A percentile compares a stretch with the other conserved stretches of the same genome.
Evolutionary conservation across 2,113 vertebrate genomes (phyloP).

Genomic region (Mohoua ochrocephala): DNA sequence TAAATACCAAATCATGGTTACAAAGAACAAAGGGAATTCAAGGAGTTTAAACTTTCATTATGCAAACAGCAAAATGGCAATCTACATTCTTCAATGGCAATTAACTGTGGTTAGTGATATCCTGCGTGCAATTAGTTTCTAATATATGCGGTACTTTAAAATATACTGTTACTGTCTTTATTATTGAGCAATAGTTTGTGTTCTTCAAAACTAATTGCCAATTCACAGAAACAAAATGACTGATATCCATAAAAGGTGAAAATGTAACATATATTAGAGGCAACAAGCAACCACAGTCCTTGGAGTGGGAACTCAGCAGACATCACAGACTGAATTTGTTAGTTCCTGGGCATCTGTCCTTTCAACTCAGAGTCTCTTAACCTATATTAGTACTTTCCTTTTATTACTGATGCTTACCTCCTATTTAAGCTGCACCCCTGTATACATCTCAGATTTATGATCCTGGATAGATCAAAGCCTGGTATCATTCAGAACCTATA

Average conservation of each 20-base stretch:
- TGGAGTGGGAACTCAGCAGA: not conserved
- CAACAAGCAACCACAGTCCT: not conserved
- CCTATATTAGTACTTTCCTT: not conserved
- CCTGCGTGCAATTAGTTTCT: constrained; percentile 32
- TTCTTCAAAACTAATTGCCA: not conserved
- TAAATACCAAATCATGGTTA: constrained; percentile 41
- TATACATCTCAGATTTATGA: not conserved
- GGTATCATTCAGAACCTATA: not conserved
- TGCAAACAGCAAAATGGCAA: constrained; percentile 22
- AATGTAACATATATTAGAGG: not conserved
- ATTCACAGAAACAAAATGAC: not conserved
- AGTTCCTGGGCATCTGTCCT: not conserved
- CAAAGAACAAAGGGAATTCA: constrained; percentile 6
- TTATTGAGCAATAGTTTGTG: constrained; percentile 27
- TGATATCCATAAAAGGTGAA: not conserved
- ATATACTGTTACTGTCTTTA: constrained; percentile 2
- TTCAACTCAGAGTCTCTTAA: not conserved
- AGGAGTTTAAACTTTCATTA: constrained; percentile 43
- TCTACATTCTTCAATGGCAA: constrained; percentile 22
- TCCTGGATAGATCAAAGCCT: not conserved
- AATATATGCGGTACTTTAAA: constrained; percentile 16
- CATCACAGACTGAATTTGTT: not conserved
- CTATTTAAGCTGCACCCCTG: not conserved
- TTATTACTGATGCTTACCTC: not conserved
- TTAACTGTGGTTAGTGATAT: constrained; percentile 34